phyloP scores from a whole-genome alignment of 2,113 vertebrate species.

The Zosterops borbonicus region DNA sequence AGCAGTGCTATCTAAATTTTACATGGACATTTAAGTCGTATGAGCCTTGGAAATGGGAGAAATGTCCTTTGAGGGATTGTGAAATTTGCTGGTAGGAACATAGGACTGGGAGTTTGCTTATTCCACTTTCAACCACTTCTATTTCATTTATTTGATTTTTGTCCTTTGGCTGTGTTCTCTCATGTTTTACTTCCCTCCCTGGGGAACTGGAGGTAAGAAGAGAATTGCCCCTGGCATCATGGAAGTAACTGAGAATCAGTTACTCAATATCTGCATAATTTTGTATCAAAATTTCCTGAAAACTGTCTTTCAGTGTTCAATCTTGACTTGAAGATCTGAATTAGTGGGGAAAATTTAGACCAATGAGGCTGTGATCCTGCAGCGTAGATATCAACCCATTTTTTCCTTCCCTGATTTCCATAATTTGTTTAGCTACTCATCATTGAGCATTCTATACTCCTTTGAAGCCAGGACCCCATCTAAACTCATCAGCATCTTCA shows the following conservation, averaged over 20 bases:
- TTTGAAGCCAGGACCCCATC: background rate
- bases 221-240: rapidly evolving
- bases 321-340: background rate
- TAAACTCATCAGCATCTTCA: background rate
- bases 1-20: background rate
- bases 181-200: background rate
- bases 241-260: background rate
- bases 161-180: background rate
- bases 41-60: background rate
- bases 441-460: background rate
- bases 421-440: background rate
- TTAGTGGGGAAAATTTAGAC: background rate
- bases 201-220: background rate
- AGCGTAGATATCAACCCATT: background rate
- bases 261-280: background rate
- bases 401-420: background rate
- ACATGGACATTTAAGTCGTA: background rate
- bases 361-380: background rate
- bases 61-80: background rate
- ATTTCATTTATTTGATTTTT: background rate
- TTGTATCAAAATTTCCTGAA: background rate
- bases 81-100: background rate
- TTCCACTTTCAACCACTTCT: background rate
- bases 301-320: background rate
- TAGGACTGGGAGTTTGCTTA: background rate